These are phyloP conservation scores for Chlamydotis undulata DNA, from an alignment of 2,113 vertebrate genomes.

Conservation along the genomic window DNA sequence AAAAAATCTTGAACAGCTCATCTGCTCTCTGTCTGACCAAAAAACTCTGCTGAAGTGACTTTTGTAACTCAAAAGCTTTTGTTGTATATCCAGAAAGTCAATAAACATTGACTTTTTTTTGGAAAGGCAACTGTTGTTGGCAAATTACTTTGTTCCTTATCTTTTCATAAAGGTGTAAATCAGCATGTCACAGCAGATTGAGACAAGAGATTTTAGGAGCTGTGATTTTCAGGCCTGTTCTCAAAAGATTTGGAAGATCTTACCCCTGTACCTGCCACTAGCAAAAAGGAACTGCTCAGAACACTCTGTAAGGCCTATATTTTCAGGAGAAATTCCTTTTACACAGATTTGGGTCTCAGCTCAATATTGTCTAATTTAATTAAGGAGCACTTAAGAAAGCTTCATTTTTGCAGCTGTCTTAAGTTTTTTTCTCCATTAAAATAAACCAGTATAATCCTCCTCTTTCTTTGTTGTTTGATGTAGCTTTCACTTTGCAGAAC, in stretches of 20 bases:
- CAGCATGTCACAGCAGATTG: neutral
- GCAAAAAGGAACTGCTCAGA: neutral
- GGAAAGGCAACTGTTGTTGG: neutral
- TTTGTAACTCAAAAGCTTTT: neutral
- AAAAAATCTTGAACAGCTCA: neutral
- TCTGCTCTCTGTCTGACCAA: neutral
- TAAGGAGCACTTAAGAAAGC: neutral
- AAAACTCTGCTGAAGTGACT: neutral
- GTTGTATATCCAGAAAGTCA: neutral
- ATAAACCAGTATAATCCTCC: neutral
- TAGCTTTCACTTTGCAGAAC: neutral
- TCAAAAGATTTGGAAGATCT: neutral
- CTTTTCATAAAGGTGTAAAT: neutral
- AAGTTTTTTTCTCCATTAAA: neutral
- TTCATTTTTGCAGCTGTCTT: neutral
- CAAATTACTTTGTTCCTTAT: neutral
- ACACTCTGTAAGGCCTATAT: neutral
- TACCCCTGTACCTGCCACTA: neutral
- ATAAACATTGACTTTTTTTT: neutral
- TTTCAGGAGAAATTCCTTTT: neutral
- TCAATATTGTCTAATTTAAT: neutral
- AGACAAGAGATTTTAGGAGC: neutral
- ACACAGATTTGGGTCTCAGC: neutral
- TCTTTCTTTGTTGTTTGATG: neutral
- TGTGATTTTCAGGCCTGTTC: neutral